Evolutionary conservation across 2,797 vertebrate species (phyloP).

Genomic region (Rhinichthys osculus): DNA sequence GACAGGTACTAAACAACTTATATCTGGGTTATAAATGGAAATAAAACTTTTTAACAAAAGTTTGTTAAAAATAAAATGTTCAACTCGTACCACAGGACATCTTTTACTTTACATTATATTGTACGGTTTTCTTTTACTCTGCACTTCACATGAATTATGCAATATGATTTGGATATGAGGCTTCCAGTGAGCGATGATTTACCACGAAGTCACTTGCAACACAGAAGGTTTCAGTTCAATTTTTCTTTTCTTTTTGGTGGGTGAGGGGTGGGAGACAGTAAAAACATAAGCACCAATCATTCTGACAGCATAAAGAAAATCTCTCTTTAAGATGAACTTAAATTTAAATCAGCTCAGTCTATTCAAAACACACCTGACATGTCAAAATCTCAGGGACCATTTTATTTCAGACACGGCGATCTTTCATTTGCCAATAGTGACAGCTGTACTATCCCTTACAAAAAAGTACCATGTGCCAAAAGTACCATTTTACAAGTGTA

Average conservation of each 20-base stretch:
- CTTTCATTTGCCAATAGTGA: background rate
- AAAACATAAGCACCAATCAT: background rate
- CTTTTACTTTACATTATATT: background rate
- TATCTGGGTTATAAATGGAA: background rate
- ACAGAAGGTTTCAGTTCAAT: conserved; percentile 50
- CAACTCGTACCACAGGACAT: background rate
- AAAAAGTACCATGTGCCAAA: background rate
- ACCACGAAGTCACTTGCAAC: conserved; percentile 50
- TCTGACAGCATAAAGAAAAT: background rate
- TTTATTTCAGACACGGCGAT: background rate
- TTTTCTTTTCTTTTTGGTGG: conserved; percentile 25
- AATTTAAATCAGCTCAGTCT: background rate
- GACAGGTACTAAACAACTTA: background rate
- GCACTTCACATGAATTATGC: conserved; percentile 24
- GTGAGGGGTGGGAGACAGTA: conserved; percentile 32
- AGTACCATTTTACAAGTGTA: background rate
- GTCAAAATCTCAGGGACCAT: background rate
- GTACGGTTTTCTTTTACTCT: background rate
- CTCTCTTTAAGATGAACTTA: background rate
- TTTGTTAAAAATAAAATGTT: conserved; percentile 3
- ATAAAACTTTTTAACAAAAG: background rate
- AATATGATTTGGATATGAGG: conserved; percentile 37
- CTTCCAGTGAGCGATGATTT: conserved; percentile 31
- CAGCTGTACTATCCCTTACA: background rate
- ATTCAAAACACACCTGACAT: background rate